A percentile compares a stretch with the other conserved stretches of the same genome.
phyloP scores from a whole-genome alignment of 2,888 invertebrate species.

The Achlya flavicornis region DNA sequence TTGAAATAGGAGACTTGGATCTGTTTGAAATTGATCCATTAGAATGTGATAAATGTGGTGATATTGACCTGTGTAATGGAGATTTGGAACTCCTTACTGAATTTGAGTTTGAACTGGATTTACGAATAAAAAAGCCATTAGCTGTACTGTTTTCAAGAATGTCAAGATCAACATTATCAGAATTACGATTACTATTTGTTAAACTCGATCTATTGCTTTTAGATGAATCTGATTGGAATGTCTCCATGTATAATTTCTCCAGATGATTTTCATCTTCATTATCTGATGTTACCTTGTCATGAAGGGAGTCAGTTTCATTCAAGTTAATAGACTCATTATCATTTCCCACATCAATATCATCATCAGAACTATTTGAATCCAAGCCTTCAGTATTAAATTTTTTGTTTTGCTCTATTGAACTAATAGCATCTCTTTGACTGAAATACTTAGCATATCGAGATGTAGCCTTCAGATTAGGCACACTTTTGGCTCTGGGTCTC shows the following conservation, averaged over 20 bases:
- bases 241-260: constrained; percentile 70
- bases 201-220: constrained; percentile 48
- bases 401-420: constrained; percentile 57
- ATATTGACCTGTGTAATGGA: constrained; percentile 40
- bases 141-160: constrained; percentile 33
- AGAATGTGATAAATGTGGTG: constrained; percentile 28
- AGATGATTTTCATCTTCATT: constrained; percentile 64
- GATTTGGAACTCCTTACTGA: constrained; percentile 49
- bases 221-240: constrained; percentile 62
- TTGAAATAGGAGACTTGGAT: constrained; percentile 56
- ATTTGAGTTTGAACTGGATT: constrained; percentile 43
- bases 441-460: constrained; percentile 81
- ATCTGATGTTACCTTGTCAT: constrained; percentile 40
- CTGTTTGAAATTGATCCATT: constrained; percentile 32
- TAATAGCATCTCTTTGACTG: constrained; percentile 71
- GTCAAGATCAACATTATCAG: constrained; percentile 26
- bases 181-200: constrained; percentile 32
- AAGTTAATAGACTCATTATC: constrained; percentile 36
- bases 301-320: constrained; percentile 11
- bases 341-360: constrained; percentile 37
- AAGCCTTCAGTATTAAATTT: constrained; percentile 37
- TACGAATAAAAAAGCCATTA: constrained; percentile 61
- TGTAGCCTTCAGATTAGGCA: constrained; percentile 76
- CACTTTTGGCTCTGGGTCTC: constrained; percentile 76
- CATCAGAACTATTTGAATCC: constrained; percentile 29